Evolutionary conservation across 2,113 vertebrate species (phyloP).

Genomic region (Clarias magur): DNA sequence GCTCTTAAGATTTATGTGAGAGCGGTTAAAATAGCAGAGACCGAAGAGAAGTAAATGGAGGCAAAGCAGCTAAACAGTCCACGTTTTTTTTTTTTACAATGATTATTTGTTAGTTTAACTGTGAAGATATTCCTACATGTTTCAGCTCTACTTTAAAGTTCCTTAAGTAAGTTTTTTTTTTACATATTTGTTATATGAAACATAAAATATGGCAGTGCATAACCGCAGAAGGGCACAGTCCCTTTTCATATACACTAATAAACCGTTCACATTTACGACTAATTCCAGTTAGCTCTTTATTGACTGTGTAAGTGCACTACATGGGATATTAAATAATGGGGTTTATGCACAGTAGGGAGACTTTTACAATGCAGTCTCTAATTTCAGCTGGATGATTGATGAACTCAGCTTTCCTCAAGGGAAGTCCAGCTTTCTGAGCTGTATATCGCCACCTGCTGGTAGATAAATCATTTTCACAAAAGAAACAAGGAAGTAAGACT

Average conservation of each 20-base stretch:
- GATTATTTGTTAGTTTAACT: conserved; percentile 54
- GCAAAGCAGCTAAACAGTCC: conserved; percentile 56
- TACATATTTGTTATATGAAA: not conserved
- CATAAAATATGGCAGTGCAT: not conserved
- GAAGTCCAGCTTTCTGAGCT: conserved; percentile 5
- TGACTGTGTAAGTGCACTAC: not conserved
- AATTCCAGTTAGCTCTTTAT: not conserved
- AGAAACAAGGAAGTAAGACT: not conserved
- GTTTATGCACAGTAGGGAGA: not conserved
- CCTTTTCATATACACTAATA: not conserved
- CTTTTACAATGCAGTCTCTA: not conserved
- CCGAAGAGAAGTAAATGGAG: conserved; percentile 53
- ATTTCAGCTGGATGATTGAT: conserved; percentile 7
- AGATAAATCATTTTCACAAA: not conserved
- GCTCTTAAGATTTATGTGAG: conserved; percentile 45
- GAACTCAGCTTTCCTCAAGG: not conserved
- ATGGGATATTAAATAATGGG: not conserved
- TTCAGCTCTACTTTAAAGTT: not conserved
- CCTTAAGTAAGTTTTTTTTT: not conserved
- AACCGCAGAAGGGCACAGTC: not conserved
- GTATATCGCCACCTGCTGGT: conserved; percentile 49
- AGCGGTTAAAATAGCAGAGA: conserved; percentile 53
- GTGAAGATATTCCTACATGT: not conserved
- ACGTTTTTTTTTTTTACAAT: conserved; percentile 41
- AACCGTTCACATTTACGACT: not conserved